Evolutionary conservation across 2,113 vertebrate species (phyloP).

Genomic region (Eublepharis macularius): DNA sequence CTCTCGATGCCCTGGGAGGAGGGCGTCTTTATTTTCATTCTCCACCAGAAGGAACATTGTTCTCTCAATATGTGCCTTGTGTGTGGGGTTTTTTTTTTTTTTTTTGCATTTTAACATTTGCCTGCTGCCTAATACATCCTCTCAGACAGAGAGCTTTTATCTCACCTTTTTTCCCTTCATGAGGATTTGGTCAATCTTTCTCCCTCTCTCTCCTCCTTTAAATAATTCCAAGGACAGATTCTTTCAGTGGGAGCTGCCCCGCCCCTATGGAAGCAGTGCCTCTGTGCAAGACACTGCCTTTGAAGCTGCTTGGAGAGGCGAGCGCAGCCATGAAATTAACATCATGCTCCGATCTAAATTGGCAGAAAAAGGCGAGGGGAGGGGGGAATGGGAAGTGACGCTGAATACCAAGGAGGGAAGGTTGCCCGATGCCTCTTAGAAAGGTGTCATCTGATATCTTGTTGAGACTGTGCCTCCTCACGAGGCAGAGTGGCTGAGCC

Average conservation of each 20-base stretch:
- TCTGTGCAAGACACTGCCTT: not conserved
- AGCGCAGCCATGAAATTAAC: not conserved
- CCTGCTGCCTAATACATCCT: not conserved
- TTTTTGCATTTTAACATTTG: not conserved
- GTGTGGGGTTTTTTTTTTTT: not conserved
- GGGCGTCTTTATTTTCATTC: not conserved
- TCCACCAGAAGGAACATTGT: not conserved
- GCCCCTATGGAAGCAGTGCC: fast-evolving
- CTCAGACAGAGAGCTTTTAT: fast-evolving
- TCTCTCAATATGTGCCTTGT: constrained; percentile 10
- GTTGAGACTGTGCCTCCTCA: not conserved
- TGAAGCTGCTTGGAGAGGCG: not conserved
- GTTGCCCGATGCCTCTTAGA: not conserved
- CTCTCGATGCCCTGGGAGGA: not conserved
- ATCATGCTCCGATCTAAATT: not conserved
- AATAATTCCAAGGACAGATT: constrained; percentile 30
- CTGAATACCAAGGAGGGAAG: not conserved
- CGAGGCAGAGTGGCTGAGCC: not conserved
- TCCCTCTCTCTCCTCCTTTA: constrained; percentile 21
- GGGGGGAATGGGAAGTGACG: fast-evolving
- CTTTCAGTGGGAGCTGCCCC: not conserved
- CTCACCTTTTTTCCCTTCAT: not conserved
- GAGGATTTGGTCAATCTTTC: fast-evolving
- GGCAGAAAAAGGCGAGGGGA: not conserved
- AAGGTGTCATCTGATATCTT: not conserved